Percentiles rank a stretch among this genome's conserved stretches.
Evolutionary conservation across 2,797 vertebrate species (phyloP).

Genomic region (Thalassophryne amazonica): DNA sequence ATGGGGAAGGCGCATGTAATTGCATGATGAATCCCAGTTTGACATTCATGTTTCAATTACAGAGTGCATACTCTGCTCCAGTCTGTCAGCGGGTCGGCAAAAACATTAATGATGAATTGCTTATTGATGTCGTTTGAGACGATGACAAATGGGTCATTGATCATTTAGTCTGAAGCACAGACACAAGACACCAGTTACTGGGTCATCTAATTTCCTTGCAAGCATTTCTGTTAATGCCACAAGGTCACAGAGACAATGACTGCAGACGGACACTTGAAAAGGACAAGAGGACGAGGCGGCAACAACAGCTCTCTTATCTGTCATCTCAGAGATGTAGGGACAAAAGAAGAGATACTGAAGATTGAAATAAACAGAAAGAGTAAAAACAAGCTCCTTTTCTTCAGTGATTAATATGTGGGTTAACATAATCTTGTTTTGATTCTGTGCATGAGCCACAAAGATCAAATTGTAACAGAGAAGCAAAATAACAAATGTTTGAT

Average conservation of each 20-base stretch:
- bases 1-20: constrained; percentile 1
- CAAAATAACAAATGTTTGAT: too few species aligned
- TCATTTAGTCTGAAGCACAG: constrained; percentile 43
- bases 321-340: background rate
- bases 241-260: constrained; percentile 21
- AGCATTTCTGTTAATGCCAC: constrained; percentile 28
- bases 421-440: too few species aligned
- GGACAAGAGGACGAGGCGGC: constrained; percentile 9
- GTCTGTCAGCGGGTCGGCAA: constrained; percentile 24
- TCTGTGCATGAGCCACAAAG: too few species aligned
- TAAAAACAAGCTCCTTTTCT: background rate
- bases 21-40: constrained; percentile 33
- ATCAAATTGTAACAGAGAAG: too few species aligned
- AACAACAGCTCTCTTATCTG: constrained; percentile 13
- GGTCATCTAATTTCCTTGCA: constrained; percentile 40
- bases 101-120: constrained; percentile 49
- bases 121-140: constrained; percentile 42
- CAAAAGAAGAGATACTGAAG: background rate
- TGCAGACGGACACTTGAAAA: constrained; percentile 31
- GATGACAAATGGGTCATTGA: constrained; percentile 62
- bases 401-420: too few species aligned
- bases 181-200: constrained; percentile 27
- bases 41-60: constrained; percentile 16
- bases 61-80: constrained; percentile 26
- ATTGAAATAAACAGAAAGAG: constrained; percentile 1